Evolutionary conservation across 2,888 invertebrate species (phyloP), one percentile per base, ranked within the genome.

Genomic region (Magallana nippona): DNA sequence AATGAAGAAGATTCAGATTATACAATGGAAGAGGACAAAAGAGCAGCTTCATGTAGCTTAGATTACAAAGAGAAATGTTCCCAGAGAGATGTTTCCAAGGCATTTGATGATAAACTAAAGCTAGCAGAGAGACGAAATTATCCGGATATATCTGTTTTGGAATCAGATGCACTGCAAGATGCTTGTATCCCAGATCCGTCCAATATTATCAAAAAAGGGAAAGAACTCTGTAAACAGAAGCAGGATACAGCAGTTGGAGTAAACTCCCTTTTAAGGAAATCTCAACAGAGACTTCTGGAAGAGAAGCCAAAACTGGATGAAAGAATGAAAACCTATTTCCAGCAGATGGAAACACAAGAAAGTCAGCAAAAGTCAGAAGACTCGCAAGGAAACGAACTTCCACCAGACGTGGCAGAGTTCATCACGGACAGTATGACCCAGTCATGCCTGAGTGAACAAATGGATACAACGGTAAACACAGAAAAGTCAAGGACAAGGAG

Each of bases 351-450:
- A 11, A 32, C 22, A 58, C 5, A 17, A 5, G 17, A 17, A 2
- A 10, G 15, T n/a, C 55, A 56, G n/a, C 17, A 44, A 2, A 22
- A 22, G 19, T 58, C 44, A 55, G 17, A 22, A 11, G 22, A 62
- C n/a, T 10, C 44, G 11, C 13, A 22, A 13, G 19, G 27, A 8
- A 11, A 17, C 8, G 92, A 91, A 19, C 86, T 92, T 17, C 92
- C 92, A 1, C 84, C 86, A 55, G 92, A 92, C 81, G 91, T 92
- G 17, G 91, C 91, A 11, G 92, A 92, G 81, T 92, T 91, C 84
- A 91, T 92, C 22, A 90, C 89, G 22, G 91, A 91, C 81, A 82
- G 85, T 27, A 62, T 84, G 58, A 84, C 71, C 8, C 71, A 71
- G 71, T 22, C 71, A 22, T 32, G 32, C 15, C 13, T 71, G 2